phyloP scores from a whole-genome alignment of 2,888 invertebrate species.

The Thereva nobilitata region DNA sequence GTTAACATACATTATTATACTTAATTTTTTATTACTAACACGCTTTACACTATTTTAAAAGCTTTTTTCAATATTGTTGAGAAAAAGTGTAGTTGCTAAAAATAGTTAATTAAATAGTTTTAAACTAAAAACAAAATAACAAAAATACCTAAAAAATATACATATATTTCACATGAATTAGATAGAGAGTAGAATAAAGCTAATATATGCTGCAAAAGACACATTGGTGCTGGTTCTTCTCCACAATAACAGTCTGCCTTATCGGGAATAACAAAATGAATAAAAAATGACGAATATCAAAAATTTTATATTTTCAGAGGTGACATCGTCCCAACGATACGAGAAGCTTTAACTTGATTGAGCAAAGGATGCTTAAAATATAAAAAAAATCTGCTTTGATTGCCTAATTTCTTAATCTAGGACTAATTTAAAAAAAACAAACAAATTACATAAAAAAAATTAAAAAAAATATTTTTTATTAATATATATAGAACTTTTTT shows the following conservation, averaged over 20 bases:
- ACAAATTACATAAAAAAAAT: too few species aligned
- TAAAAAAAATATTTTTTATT: too few species aligned
- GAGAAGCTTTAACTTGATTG: constrained; percentile 76
- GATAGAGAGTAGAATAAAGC: constrained; percentile 19
- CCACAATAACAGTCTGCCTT: background rate
- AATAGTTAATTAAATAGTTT: background rate
- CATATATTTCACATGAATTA: constrained; percentile 1
- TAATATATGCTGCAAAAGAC: background rate
- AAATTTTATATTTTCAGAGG: constrained; percentile 75
- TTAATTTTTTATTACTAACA: too few species aligned
- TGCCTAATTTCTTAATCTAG: constrained; percentile 37
- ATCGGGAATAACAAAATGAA: background rate
- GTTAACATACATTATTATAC: too few species aligned
- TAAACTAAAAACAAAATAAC: background rate
- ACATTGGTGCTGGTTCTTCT: constrained; percentile 28
- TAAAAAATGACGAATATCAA: constrained; percentile 28
- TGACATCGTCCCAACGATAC: constrained; percentile 88
- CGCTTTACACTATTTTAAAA: too few species aligned
- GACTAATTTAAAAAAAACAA: constrained; percentile 16
- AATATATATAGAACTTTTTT: too few species aligned
- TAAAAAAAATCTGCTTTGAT: constrained; percentile 25
- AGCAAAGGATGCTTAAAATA: constrained; percentile 44
- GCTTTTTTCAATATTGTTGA: too few species aligned
- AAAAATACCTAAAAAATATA: constrained; percentile 17
- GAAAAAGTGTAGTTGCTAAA: too few species aligned